A percentile compares a stretch with the other conserved stretches of the same genome.
These are phyloP conservation scores for Myotis vivesi DNA, from an alignment of 2,797 vertebrate genomes.

Conservation along the genomic window DNA sequence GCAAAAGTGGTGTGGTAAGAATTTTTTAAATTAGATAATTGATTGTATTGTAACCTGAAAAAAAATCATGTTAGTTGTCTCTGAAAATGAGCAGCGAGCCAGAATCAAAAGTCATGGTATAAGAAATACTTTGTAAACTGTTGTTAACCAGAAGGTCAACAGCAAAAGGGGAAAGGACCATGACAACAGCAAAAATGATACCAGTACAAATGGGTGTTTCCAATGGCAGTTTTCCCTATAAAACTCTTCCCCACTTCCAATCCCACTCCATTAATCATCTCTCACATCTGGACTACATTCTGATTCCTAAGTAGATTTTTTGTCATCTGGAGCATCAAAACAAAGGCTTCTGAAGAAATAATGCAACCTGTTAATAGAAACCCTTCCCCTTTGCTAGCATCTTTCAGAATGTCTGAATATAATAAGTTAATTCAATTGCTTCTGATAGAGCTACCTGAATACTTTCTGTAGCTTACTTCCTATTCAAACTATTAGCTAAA, in stretches of 20 bases:
- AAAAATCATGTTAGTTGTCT: conserved; percentile 76
- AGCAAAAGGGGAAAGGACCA: not conserved
- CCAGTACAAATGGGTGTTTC: conserved; percentile 78
- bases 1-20: not conserved
- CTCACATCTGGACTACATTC: conserved; percentile 82
- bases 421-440: conserved; percentile 64
- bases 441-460: conserved; percentile 23
- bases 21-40: not conserved
- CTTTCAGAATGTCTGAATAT: conserved; percentile 32
- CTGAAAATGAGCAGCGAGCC: conserved; percentile 78
- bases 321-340: conserved; percentile 81
- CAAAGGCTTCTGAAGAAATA: conserved; percentile 68
- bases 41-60: not conserved
- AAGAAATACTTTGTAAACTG: conserved; percentile 72
- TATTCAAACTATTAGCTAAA: not conserved
- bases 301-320: conserved; percentile 83
- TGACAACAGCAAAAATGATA: conserved; percentile 61
- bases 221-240: conserved; percentile 68
- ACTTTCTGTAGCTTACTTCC: conserved; percentile 14
- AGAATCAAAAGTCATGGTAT: conserved; percentile 81
- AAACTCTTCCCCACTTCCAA: not conserved
- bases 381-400: conserved; percentile 66
- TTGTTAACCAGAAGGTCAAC: conserved; percentile 79
- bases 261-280: conserved; percentile 84
- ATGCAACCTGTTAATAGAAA: conserved; percentile 67